Conservation (phyloP, 2,888 invertebrate genomes). For the Hoplodrina blanda region DNA sequence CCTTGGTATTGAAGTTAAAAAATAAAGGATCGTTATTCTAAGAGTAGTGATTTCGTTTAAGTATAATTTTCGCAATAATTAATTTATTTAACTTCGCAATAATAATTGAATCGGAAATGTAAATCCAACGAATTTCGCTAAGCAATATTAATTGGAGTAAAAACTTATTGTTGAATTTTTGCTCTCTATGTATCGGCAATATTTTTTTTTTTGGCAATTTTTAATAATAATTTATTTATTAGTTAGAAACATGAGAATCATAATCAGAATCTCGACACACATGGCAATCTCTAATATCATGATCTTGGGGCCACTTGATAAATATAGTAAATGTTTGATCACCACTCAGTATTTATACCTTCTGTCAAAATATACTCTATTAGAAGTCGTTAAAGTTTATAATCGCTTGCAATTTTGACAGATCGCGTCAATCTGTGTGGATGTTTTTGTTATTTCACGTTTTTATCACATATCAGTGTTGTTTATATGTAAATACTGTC, state of each 20-base stretch:
- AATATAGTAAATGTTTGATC: constrained; percentile 68
- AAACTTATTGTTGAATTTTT: constrained; percentile 55
- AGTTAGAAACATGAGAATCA: constrained; percentile 52
- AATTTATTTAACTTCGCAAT: constrained; percentile 69
- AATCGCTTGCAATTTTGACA: constrained; percentile 64
- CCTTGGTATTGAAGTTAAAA: constrained; percentile 42
- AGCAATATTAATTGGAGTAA: constrained; percentile 82
- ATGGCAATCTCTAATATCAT: constrained; percentile 74
- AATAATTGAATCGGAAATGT: constrained; percentile 61
- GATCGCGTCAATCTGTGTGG: constrained; percentile 66
- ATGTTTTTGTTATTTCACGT: constrained; percentile 71
- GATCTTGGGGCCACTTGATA: constrained; percentile 82
- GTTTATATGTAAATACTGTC: constrained; percentile 81
- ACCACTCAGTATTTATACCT: constrained; percentile 66
- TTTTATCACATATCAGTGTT: constrained; percentile 87
- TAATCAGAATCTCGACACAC: constrained; percentile 64
- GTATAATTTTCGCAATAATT: constrained; percentile 74
- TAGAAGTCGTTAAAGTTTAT: constrained; percentile 53
- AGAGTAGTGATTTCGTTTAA: constrained; percentile 62
- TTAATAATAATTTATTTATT: constrained; percentile 29
- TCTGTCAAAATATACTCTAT: constrained; percentile 62
- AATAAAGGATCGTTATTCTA: constrained; percentile 54
- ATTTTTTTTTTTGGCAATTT: constrained; percentile 47
- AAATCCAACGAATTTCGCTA: constrained; percentile 83
- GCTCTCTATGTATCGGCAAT: constrained; percentile 71